Evolutionary conservation across 1,140 invertebrate genomes (phyloP).

Genomic region (Drosophila micromelanica): DNA sequence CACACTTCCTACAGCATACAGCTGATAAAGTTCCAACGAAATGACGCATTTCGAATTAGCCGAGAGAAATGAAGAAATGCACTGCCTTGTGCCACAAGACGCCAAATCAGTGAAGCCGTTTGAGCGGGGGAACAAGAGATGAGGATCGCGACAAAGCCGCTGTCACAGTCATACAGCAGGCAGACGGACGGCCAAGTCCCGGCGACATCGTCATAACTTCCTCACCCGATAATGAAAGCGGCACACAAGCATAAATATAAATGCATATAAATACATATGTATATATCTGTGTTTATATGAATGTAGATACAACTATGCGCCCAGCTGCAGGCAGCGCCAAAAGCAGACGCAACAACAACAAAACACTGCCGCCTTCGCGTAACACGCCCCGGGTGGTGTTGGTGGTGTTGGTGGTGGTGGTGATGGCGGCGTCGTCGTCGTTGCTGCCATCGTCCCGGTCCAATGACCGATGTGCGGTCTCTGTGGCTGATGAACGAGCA

Average conservation of each 20-base stretch:
- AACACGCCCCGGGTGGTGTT: slow-evolving; percentile 65
- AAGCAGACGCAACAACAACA: slow-evolving; percentile 41
- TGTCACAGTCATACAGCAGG: slow-evolving; percentile 1
- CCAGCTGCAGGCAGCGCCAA: slow-evolving; percentile 41
- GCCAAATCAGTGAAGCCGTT: background rate
- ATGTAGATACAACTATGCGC: slow-evolving; percentile 27
- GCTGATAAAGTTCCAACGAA: slow-evolving; percentile 25
- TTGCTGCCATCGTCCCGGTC: slow-evolving; percentile 57
- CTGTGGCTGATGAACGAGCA: slow-evolving; percentile 61
- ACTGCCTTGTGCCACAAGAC: background rate
- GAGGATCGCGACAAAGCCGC: slow-evolving; percentile 30
- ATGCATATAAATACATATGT: slow-evolving; percentile 20
- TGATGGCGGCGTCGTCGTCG: background rate
- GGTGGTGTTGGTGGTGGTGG: background rate
- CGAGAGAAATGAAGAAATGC: background rate
- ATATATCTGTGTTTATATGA: slow-evolving; percentile 7
- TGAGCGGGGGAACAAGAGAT: background rate
- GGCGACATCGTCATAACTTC: slow-evolving; percentile 68
- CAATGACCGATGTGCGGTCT: slow-evolving; percentile 72
- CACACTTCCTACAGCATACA: slow-evolving; percentile 17
- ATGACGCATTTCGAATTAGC: slow-evolving; percentile 33
- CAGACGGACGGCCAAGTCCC: slow-evolving; percentile 18
- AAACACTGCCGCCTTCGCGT: slow-evolving; percentile 54
- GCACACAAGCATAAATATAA: slow-evolving; percentile 35
- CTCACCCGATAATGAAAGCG: slow-evolving; percentile 62